Base-by-base conservation (phyloP, 2,888 invertebrate genomes). In the Pterostichus niger region DNA sequence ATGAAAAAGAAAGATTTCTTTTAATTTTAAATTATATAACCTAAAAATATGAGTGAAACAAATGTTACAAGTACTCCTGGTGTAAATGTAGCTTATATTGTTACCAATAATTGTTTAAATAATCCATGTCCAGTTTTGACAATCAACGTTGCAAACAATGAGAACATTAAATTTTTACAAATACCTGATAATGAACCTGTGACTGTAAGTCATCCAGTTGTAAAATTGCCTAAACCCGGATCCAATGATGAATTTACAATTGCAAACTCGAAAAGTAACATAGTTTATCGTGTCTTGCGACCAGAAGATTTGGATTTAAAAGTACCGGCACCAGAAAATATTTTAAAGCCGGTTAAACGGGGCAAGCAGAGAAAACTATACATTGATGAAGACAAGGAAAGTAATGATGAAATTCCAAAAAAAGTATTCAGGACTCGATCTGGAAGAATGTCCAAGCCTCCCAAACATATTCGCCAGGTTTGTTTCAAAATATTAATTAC, bases 391-490 rank as follows among this genome's bases (percentile, higher is more conserved):
- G 61, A 40, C 52, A 82, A 64, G 40, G 31, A 83, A 68, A 82
- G 84, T 9, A 54, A 46, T 61, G 59, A 84, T 11, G 31, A 71
- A 49, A 83, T 84, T 56, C 76, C 80, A n/a, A 76, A 73, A 13
- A 85, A 83, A 82, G 44, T 85, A 10, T 73, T 84, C 10, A 86
- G 88, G 79, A 89, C 89, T 24, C 84, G 89, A 77, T 89, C 89
- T 6, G 89, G 89, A 6, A 86, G 89, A 61, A 85, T 88, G 31
- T 87, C 89, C 0, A 88, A 88, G 83, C 87, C 88, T 13, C 89
- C 89, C 54, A 86, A 87, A 85, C 86, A 88, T 84, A 88, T 88
- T 35, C 86, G 86, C 84, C 86, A 87, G 84, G 88, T 87, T 85
- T 49, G 83, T 84, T 73, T 11, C 10, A n/a, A 68, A n/a, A 24